Base-by-base conservation (phyloP, 2,113 vertebrate genomes). In the Saccopteryx leptura region DNA sequence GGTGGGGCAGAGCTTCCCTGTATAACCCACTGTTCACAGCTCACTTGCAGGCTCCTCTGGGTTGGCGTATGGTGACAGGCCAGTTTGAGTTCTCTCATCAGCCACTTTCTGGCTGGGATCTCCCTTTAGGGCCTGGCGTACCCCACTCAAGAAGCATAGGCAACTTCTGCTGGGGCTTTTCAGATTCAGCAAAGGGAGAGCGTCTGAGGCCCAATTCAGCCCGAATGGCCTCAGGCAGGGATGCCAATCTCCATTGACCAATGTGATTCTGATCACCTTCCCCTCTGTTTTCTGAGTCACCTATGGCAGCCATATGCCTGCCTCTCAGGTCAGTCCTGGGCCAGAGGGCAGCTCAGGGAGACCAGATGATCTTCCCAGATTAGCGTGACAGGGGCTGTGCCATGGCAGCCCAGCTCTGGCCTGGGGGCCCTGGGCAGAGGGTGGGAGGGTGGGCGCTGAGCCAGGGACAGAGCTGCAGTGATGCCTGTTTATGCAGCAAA, bases 311-410 rank as follows among this genome's bases (percentile, higher is more conserved):
- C 0, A 0, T 33, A 10, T 33, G 28, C 54, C 65, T 72, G 50
- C 28, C 56, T 66, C n/a, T 21, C 24, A 31, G 33, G 9, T 61
- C 52, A 76, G 79, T 52, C 28, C 33, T 4, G 19, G 79, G 76
- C 72, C 12, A 4, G 12, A 1, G 19, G 50, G 50, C 24, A 78
- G 74, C 66, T 69, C 68, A 39, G 54, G 56, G 61, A 88, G 52
- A 52, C 23, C 33, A 12, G 4, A 7, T 26, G 58, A 63, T 54
- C 52, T 50, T 33, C 52, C 76, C 58, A 72, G 52, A 33, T 3
- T 0, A 0, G 78, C 3, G 3, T 46, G 12, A 15, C 1, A 1
- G 48, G 48, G n/a, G 13, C 21, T 31, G 3, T 10, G 56, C 58
- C 84, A 58, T 7, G 50, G 46, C 33, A 11, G 66, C 46, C n/a